These are phyloP conservation scores for Nestor notabilis DNA, from an alignment of 2,113 vertebrate species.

Conservation along the genomic window DNA sequence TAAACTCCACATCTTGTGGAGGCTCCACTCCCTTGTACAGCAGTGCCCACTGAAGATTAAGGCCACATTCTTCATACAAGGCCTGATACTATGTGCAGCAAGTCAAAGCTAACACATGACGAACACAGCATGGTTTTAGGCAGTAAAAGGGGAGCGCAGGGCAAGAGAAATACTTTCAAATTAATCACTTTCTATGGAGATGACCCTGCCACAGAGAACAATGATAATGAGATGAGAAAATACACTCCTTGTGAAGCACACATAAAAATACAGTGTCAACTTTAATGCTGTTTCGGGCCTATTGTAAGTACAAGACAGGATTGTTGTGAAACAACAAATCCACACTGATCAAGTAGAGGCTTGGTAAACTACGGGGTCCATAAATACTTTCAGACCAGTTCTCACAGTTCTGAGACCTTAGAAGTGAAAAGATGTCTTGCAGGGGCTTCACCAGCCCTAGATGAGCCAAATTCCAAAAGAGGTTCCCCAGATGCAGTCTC, in stretches of 20 bases:
- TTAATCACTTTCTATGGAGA: background rate
- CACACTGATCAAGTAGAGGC: background rate
- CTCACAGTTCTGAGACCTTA: background rate
- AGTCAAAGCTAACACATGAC: slow-evolving; percentile 30
- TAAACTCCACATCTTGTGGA: background rate
- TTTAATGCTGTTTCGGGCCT: background rate
- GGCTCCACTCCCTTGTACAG: background rate
- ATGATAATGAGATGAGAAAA: background rate
- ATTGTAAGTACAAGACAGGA: background rate
- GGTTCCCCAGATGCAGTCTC: slow-evolving; percentile 48
- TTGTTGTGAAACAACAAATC: background rate
- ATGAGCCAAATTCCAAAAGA: slow-evolving; percentile 47
- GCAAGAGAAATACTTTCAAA: background rate
- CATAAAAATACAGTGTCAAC: background rate
- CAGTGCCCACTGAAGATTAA: background rate
- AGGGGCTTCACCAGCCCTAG: background rate
- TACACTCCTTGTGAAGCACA: background rate
- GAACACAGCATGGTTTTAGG: slow-evolving; percentile 8
- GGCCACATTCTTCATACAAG: slow-evolving; percentile 36
- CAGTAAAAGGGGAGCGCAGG: background rate
- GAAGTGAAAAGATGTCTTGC: background rate
- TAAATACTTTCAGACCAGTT: background rate
- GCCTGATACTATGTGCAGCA: background rate
- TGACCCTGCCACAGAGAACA: background rate
- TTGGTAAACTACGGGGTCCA: background rate